Conservation (phyloP, 1,140 invertebrate species). For the Grapholita molesta region DNA sequence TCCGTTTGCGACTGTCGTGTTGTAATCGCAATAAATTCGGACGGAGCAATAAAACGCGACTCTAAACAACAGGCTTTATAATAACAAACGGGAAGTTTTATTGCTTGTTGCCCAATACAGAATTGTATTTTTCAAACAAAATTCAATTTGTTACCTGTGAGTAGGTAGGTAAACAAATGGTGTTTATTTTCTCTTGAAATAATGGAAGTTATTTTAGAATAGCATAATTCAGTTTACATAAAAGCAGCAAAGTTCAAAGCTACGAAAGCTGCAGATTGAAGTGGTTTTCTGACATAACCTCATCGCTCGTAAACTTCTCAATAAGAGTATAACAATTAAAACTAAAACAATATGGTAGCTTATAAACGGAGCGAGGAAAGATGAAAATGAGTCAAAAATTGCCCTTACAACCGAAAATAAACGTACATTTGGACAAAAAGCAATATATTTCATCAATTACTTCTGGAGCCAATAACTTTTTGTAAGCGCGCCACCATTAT, state of each 20-base stretch:
- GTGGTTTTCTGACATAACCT: neutral
- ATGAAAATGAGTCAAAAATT: too few species aligned
- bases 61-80: constrained; percentile 35
- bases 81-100: constrained; percentile 30
- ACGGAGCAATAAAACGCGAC: constrained; percentile 31
- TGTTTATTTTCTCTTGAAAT: neutral
- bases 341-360: neutral
- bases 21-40: constrained; percentile 37
- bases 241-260: too few species aligned
- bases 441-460: constrained; percentile 1
- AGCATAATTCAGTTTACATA: too few species aligned
- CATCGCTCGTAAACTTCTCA: too few species aligned
- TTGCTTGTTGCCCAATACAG: neutral
- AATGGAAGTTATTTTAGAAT: neutral
- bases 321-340: neutral
- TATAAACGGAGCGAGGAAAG: too few species aligned
- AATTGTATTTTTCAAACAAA: neutral
- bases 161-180: neutral
- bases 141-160: neutral
- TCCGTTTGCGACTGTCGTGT: constrained; percentile 26
- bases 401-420: neutral
- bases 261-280: too few species aligned
- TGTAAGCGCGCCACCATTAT: constrained; percentile 1
- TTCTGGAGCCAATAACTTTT: neutral
- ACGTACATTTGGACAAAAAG: neutral